Evolutionary conservation across 2,113 vertebrate genomes (phyloP), one percentile per base, ranked within the genome.

Genomic region (Montifringilla adamsi): DNA sequence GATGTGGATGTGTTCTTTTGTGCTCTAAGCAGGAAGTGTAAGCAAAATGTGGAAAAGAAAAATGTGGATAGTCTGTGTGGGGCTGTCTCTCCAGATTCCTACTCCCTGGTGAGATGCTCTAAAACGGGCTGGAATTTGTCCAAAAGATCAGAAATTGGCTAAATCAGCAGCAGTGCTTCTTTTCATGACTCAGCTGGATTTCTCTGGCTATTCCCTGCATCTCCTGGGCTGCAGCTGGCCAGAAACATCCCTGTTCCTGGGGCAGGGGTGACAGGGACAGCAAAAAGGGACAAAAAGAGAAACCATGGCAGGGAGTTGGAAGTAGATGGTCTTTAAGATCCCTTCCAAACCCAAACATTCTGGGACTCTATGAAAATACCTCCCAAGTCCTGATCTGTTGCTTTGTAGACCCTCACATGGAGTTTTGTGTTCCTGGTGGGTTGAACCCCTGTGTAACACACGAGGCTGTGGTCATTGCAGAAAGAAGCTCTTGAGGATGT

Each of bases 391-490:
- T 16, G 22, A 20, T 21, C 60, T 50, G 35, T 11, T 31, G 37
- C 10, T 60, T 58, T 73, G 46, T 27, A 41, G 28, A 37, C 11
- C 27, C 19, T 11, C 0, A 0, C 1, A 0, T 15, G 28, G 63
- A 52, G 20, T 47, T 77, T 52, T 17, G 49, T 49, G 70, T 18
- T 59, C 69, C 31, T 72, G 35, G 43, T 58, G 60, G n/a, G n/a
- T 59, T 7, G 41, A 50, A 33, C 21, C 24, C 18, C 10, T 2
- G 33, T 21, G 12, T 50, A 8, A 67, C 0, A 9, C 2, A 5
- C 1, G 0, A n/a, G 46, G 49, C 28, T 26, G 15, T 55, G 35
- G 22, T 73, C 4, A 0, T 18, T 23, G 52, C 22, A 31, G 37
- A 46, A 26, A 7, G 0, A 1, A 74, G 43, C 43, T 75, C 1